A percentile compares a stretch with the other conserved stretches of the same genome.
These are phyloP conservation scores for Drosophila nigrodunni DNA, from an alignment of 1,140 invertebrate species.

Conservation along the genomic window DNA sequence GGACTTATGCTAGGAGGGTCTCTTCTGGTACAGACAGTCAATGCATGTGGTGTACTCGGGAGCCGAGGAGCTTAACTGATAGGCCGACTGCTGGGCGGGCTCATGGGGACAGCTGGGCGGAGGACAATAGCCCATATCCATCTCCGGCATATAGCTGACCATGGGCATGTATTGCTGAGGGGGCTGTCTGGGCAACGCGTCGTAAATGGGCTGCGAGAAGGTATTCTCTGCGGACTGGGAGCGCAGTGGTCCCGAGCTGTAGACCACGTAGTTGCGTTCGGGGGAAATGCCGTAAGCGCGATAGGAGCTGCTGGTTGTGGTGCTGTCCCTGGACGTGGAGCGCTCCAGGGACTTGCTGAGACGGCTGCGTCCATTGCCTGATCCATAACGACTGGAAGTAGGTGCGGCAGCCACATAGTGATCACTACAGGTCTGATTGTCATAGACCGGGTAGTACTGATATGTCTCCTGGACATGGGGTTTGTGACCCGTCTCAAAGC, in stretches of 20 bases:
- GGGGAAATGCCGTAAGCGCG: slow-evolving; percentile 79
- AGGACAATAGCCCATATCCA: slow-evolving; percentile 41
- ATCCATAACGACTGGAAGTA: slow-evolving; percentile 48
- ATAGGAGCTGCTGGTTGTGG: slow-evolving; percentile 74
- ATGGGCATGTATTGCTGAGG: slow-evolving; percentile 48
- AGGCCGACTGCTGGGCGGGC: slow-evolving; percentile 70
- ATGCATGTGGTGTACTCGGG: slow-evolving; percentile 89
- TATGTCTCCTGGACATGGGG: slow-evolving; percentile 68
- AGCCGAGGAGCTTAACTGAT: slow-evolving; percentile 86
- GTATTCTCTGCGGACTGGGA: slow-evolving; percentile 83
- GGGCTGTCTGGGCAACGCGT: slow-evolving; percentile 59
- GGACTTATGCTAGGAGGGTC: slow-evolving; percentile 87
- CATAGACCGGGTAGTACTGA: slow-evolving; percentile 83
- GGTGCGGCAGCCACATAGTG: slow-evolving; percentile 80
- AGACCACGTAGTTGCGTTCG: slow-evolving; percentile 75
- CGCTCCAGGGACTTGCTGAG: slow-evolving; percentile 81
- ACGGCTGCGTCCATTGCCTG: slow-evolving; percentile 51
- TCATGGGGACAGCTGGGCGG: slow-evolving; percentile 61
- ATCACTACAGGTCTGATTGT: slow-evolving; percentile 83
- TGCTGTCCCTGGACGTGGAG: slow-evolving; percentile 76
- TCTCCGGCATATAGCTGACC: slow-evolving; percentile 54
- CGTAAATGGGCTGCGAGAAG: slow-evolving; percentile 73
- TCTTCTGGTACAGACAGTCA: slow-evolving; percentile 87
- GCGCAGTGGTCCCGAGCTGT: slow-evolving; percentile 70
- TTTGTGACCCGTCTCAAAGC: slow-evolving; percentile 72